Evolutionary conservation across 2,113 vertebrate species (phyloP), one percentile per base, ranked within the genome.

Genomic region (Pelvicachromis taeniatus): DNA sequence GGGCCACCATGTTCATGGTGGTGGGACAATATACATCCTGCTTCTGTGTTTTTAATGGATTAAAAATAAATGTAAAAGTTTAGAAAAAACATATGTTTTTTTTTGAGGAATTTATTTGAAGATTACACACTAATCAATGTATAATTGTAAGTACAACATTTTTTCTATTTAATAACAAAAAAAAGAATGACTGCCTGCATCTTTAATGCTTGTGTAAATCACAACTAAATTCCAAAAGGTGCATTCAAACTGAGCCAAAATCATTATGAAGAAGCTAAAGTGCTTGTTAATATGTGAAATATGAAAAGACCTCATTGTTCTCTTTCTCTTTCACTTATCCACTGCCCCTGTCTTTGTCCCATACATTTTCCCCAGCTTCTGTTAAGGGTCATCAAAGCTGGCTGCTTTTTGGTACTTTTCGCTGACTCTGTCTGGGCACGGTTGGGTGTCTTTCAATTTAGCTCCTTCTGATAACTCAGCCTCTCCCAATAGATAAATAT

Each of bases 391-490:
- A 91, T 85, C 55, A 65, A 38, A 88, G 53, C 38, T 56, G 77
- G 11, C 35, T 70, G 6, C 75, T 86, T 90, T 83, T 85, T n/a
- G 12, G 40, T 81, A 7, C 80, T 90, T 91, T 90, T 59, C 11
- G 89, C 90, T 93, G 89, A 94, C 90, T 89, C 78, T 77, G 50
- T 85, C 84, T 84, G 83, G 86, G 78, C 87, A 94, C 59, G 88
- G 91, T 88, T 93, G 89, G 83, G 83, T 21, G 63, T 94, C 83
- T 93, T 94, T 93, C 91, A 91, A 93, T 95, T 95, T 94, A 68
- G 85, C 86, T 80, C 29, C 55, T 86, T 58, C 89, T 89, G 91
- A 94, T 92, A 95, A 90, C 92, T 85, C 80, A 11, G 88, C 86
- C 91, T 90, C 77, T 59, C 83, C 79, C 85, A 80, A 85, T 90